Evolutionary conservation across 2,113 vertebrate species (phyloP).

Genomic region (Pao palembangensis): DNA sequence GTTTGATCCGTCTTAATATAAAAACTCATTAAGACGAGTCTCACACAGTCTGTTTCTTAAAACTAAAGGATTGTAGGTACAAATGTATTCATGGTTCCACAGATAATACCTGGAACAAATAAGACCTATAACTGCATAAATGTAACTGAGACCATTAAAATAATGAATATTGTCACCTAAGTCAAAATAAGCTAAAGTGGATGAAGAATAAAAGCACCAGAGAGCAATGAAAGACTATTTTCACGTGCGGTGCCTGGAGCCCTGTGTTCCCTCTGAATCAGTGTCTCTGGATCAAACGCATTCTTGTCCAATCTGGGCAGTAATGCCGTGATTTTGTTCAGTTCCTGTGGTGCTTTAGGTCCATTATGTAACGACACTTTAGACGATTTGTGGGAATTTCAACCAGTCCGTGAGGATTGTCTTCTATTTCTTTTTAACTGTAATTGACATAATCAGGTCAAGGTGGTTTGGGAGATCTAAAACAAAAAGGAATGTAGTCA

Average conservation of each 20-base stretch:
- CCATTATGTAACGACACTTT: conserved; percentile 51
- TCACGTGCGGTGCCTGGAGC: conserved; percentile 18
- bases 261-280: conserved; percentile 17
- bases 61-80: too few species aligned
- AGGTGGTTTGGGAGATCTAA: conserved; percentile 17
- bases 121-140: conserved; percentile 11
- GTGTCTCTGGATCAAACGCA: conserved; percentile 48
- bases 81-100: too few species aligned
- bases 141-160: conserved; percentile 6
- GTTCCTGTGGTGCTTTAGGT: conserved; percentile 48
- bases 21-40: background rate
- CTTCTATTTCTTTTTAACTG: conserved; percentile 11
- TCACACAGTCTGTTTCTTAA: too few species aligned
- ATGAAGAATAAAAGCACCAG: too few species aligned
- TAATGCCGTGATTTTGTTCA: conserved; percentile 44
- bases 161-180: conserved; percentile 5
- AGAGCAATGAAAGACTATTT: too few species aligned
- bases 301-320: conserved; percentile 51
- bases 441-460: conserved; percentile 26
- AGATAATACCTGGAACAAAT: background rate
- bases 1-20: too few species aligned
- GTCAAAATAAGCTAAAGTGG: background rate
- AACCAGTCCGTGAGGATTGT: conserved; percentile 17
- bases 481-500: background rate
- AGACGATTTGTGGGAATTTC: conserved; percentile 29